Conservation (phyloP, 2,797 vertebrate species). For the Glossophaga mutica region DNA sequence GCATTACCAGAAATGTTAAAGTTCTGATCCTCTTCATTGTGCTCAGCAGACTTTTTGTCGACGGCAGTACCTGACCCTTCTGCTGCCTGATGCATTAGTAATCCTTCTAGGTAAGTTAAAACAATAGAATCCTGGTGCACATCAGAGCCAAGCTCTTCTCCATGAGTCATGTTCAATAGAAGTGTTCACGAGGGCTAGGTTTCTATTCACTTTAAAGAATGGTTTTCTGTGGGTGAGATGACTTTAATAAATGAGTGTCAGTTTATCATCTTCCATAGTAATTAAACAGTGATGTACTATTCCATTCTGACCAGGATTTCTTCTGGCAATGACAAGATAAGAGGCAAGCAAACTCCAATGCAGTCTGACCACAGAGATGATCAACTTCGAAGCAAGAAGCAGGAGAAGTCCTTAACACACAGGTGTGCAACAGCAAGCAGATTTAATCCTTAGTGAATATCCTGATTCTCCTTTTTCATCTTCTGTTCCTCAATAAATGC, state of each 20-base stretch:
- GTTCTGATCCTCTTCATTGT: slow-evolving; percentile 89
- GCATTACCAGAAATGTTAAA: slow-evolving; percentile 87
- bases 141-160: slow-evolving; percentile 99
- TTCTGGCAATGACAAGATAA: slow-evolving; percentile 59
- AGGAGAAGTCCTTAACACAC: slow-evolving; percentile 61
- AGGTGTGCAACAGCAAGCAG: slow-evolving; percentile 50
- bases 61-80: slow-evolving; percentile 93
- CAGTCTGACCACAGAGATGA: neutral
- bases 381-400: neutral
- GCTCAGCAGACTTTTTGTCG: slow-evolving; percentile 90
- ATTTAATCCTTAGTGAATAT: slow-evolving; percentile 63
- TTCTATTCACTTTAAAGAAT: slow-evolving; percentile 80
- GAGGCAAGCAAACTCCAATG: neutral
- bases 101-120: slow-evolving; percentile 99
- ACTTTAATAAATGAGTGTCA: slow-evolving; percentile 63
- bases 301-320: slow-evolving; percentile 70
- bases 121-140: slow-evolving; percentile 99
- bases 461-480: slow-evolving; percentile 69
- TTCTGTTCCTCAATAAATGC: slow-evolving; percentile 69
- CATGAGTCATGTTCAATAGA: slow-evolving; percentile 99
- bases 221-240: slow-evolving; percentile 62
- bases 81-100: slow-evolving; percentile 99
- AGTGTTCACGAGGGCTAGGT: slow-evolving; percentile 82
- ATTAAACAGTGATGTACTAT: slow-evolving; percentile 46
- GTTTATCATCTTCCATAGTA: slow-evolving; percentile 67